Conservation (phyloP, 2,797 vertebrate species). For the Salarias fasciatus region DNA sequence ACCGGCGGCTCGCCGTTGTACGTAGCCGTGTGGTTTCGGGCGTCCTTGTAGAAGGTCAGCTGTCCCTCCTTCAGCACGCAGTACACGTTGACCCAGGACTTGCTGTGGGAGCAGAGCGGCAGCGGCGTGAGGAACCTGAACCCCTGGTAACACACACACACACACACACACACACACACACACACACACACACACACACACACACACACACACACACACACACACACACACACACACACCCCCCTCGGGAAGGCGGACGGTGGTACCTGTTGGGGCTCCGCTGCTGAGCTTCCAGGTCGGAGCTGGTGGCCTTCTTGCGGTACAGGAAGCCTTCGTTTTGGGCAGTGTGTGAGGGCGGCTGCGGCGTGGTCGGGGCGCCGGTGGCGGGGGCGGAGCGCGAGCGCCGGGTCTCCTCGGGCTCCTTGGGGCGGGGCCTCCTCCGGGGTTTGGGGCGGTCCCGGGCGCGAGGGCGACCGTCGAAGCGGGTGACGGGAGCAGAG, state of each 20-base stretch:
- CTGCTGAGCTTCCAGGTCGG: constrained; percentile 89
- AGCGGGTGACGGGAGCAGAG: constrained; percentile 88
- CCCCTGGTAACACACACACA: too few relatives aligned
- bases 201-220: too few relatives aligned
- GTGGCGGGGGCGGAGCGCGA: constrained; percentile 92
- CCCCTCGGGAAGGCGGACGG: too few relatives aligned
- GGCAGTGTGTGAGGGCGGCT: constrained; percentile 83
- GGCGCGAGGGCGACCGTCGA: constrained; percentile 89
- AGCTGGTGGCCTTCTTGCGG: constrained; percentile 85
- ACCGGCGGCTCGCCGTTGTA: constrained; percentile 91
- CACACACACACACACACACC: too few relatives aligned
- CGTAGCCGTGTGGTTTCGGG: constrained; percentile 83
- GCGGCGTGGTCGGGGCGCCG: constrained; percentile 83
- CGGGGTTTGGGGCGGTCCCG: constrained; percentile 91
- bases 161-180: too few relatives aligned
- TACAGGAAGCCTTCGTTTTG: constrained; percentile 90
- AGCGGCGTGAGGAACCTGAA: not conserved
- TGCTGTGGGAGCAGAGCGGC: constrained; percentile 63
- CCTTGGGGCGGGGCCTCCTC: constrained; percentile 90
- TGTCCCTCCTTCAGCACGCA: constrained; percentile 89
- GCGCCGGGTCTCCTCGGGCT: constrained; percentile 85
- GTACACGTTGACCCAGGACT: constrained; percentile 93
- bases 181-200: too few relatives aligned
- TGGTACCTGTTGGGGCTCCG: constrained; percentile 91
- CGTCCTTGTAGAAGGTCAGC: constrained; percentile 92